Evolutionary conservation across 2,888 invertebrate genomes (phyloP), one percentile per base, ranked within the genome.

Genomic region (Acronicta psi): DNA sequence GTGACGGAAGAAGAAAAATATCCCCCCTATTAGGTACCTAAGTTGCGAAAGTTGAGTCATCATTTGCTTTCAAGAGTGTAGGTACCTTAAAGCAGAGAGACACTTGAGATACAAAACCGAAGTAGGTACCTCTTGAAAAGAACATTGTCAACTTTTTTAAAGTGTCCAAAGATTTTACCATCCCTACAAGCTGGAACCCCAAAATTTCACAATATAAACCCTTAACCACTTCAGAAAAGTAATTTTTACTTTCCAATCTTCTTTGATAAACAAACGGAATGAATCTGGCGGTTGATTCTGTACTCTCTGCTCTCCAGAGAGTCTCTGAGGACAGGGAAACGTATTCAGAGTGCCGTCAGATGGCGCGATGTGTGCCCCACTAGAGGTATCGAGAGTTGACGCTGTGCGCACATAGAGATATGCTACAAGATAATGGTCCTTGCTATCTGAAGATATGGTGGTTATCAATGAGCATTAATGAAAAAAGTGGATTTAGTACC

Each of bases 241-340:
- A 51, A 57, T 66, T 68, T 63, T 46, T 59, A 17, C 16, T 49
- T 58, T 69, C 25, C 65, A 69, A 68, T 68, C 64, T 68, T 46
- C 37, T 56, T 58, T 45, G 44, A 58, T 51, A 64, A 66, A 68
- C 56, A 66, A 50, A 49, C 55, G 37, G 70, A 66, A 74, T 66
- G 72, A 61, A 67, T 62, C 55, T 56, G 43, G 43, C 44, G 57
- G 45, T 64, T 53, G 65, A 54, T 75, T 51, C 52, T 62, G 63
- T 60, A 50, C 69, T 69, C 63, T 60, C 20, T 55, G 20, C 68
- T 31, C 68, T 58, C 36, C 41, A 46, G 60, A 45, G 46, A 68
- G 72, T 72, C 77, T 65, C 74, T 17, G 52, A 75, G 80, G 80
- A 77, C 78, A 71, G 69, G 75, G 75, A 74, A 73, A 75, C 78